phyloP scores from a whole-genome alignment of 1,140 invertebrate genomes.

The Aphaenogaster floridana region DNA sequence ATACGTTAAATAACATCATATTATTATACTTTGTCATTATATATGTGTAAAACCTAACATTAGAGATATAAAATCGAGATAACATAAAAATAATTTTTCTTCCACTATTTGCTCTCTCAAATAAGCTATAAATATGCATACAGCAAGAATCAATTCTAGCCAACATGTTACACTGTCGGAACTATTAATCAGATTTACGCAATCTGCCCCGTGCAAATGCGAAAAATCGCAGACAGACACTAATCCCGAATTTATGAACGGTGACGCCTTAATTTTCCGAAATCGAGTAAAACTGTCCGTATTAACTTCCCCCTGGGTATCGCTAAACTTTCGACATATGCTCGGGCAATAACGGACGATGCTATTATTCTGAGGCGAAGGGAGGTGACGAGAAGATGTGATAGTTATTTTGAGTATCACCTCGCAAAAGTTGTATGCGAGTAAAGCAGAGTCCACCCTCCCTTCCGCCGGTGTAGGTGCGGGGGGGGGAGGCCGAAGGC shows the following conservation, averaged over 20 bases:
- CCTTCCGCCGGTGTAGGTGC: too few species aligned
- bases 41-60: neutral
- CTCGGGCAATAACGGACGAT: conserved; percentile 63
- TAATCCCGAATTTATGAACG: conserved; percentile 59
- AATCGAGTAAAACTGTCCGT: conserved; percentile 59
- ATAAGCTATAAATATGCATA: neutral
- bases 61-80: neutral
- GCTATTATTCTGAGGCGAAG: neutral
- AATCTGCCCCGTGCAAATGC: neutral
- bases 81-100: neutral
- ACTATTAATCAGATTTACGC: conserved; percentile 49
- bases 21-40: neutral
- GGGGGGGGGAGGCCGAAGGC: too few species aligned
- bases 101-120: neutral
- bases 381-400: neutral
- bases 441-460: too few species aligned
- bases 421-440: too few species aligned
- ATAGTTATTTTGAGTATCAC: too few species aligned
- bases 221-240: conserved; percentile 18
- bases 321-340: conserved; percentile 73
- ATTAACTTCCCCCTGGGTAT: conserved; percentile 13
- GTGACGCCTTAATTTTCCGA: conserved; percentile 52
- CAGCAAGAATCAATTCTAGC: neutral
- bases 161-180: neutral
- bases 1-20: neutral